Evolutionary conservation across 1,140 invertebrate species (phyloP).

Genomic region (Parapsyche elsis): DNA sequence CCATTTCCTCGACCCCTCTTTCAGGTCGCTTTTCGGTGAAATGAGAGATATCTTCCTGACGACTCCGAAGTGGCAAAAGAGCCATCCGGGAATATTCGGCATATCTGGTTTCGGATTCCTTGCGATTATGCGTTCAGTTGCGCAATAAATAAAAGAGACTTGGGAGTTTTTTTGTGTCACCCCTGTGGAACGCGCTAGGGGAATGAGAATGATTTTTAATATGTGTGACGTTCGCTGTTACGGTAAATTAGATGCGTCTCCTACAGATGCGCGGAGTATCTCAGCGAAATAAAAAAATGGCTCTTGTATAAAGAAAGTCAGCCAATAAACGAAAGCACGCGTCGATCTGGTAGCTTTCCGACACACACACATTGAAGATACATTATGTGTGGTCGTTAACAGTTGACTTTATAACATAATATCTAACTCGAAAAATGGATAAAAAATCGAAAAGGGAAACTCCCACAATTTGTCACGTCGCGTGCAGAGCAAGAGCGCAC

Average conservation of each 20-base stretch:
- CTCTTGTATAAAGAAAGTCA: no score
- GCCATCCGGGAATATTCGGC: conserved; percentile 51
- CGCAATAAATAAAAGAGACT: conserved; percentile 53
- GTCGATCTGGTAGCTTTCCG: no score
- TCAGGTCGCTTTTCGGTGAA: background rate
- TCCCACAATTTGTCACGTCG: conserved; percentile 24
- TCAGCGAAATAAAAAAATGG: no score
- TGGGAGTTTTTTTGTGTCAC: conserved; percentile 23
- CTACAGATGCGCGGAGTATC: conserved; percentile 2
- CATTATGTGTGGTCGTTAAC: no score
- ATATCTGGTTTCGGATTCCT: conserved; percentile 54
- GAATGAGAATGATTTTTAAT: conserved; percentile 36
- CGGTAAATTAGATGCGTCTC: conserved; percentile 54
- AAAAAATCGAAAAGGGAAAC: conserved; percentile 1
- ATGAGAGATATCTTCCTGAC: conserved; percentile 17
- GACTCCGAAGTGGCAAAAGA: conserved; percentile 44
- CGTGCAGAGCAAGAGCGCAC: background rate
- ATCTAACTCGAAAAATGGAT: background rate
- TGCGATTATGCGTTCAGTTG: conserved; percentile 55
- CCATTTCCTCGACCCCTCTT: background rate
- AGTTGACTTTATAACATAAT: no score
- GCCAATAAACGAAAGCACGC: no score
- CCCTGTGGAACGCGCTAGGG: background rate
- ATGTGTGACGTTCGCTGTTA: conserved; percentile 53
- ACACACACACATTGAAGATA: no score